phyloP scores from a whole-genome alignment of 2,113 vertebrate species.

The Kryptolebias marmoratus region DNA sequence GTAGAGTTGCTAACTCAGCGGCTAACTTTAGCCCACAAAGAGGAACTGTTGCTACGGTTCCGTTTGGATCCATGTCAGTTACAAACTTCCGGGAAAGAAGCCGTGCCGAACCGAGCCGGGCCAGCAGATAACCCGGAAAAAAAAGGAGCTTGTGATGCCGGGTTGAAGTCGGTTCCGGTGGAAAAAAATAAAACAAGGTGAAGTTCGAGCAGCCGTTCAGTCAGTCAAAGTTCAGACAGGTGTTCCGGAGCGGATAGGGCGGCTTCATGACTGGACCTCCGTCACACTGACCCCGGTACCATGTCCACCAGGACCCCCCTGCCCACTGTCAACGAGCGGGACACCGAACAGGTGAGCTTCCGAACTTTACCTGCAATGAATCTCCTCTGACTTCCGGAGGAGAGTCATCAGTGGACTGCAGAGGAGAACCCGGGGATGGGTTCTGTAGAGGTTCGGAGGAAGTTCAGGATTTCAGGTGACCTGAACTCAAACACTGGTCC shows the following conservation, averaged over 20 bases:
- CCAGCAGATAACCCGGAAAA: conserved; percentile 13
- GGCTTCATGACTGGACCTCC: conserved; percentile 38
- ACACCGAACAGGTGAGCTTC: conserved; percentile 37
- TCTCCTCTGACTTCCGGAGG: too few relatives aligned
- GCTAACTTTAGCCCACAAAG: conserved; percentile 29
- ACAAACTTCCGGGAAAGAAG: conserved; percentile 11
- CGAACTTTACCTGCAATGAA: too few relatives aligned
- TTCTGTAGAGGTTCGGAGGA: too few relatives aligned
- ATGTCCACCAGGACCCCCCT: conserved; percentile 57
- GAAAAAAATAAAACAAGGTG: not conserved
- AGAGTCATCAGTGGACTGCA: too few relatives aligned
- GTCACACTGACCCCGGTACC: conserved; percentile 37
- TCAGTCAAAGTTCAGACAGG: conserved; percentile 17
- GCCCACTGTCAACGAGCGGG: conserved; percentile 52
- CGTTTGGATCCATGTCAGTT: conserved; percentile 36
- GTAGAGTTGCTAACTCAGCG: conserved; percentile 14
- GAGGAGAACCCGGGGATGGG: too few relatives aligned
- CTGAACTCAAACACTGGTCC: too few relatives aligned
- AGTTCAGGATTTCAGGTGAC: too few relatives aligned
- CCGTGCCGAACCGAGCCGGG: conserved; percentile 16
- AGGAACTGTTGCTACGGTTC: conserved; percentile 56
- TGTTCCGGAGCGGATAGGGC: conserved; percentile 22
- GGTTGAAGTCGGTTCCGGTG: not conserved
- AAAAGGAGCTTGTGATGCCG: conserved; percentile 18
- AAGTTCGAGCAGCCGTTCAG: not conserved